These are phyloP conservation scores for Leistus spinibarbis DNA, from an alignment of 2,888 invertebrate genomes.

Conservation along the genomic window DNA sequence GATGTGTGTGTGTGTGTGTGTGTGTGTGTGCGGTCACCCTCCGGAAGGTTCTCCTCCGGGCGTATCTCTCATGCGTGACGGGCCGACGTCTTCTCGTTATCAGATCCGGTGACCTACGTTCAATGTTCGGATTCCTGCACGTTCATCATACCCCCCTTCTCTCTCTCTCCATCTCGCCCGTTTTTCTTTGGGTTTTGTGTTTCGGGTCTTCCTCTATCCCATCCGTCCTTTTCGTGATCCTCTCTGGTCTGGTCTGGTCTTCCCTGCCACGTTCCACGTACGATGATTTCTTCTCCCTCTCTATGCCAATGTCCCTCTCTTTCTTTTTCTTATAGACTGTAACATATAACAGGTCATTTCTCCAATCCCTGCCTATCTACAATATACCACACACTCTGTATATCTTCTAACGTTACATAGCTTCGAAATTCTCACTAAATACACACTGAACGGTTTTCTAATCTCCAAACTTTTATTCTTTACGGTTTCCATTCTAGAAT, in stretches of 20 bases:
- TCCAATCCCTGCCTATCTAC: conserved; percentile 18
- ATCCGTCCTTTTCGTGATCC: background rate
- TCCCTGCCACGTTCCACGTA: background rate
- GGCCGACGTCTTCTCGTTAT: conserved; percentile 38
- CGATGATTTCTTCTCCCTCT: background rate
- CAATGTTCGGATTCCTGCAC: conserved; percentile 31
- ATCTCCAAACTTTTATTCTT: too few relatives aligned
- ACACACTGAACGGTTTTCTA: too few relatives aligned
- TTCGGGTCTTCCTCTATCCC: background rate
- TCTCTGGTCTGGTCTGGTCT: background rate
- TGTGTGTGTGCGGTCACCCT: conserved; percentile 1
- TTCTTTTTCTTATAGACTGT: background rate
- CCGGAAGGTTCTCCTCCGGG: background rate
- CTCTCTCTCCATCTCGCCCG: background rate
- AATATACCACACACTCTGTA: background rate
- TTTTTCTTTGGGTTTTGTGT: background rate
- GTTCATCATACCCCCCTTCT: background rate
- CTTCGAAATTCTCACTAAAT: too few relatives aligned
- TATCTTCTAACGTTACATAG: background rate
- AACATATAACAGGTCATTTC: conserved; percentile 39
- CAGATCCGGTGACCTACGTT: conserved; percentile 40
- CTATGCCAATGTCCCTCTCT: background rate
- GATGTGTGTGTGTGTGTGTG: background rate
- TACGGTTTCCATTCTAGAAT: too few relatives aligned
- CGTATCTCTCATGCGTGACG: conserved; percentile 36